These are phyloP conservation scores for Boloria selene DNA, from an alignment of 2,888 invertebrate genomes.

Conservation along the genomic window DNA sequence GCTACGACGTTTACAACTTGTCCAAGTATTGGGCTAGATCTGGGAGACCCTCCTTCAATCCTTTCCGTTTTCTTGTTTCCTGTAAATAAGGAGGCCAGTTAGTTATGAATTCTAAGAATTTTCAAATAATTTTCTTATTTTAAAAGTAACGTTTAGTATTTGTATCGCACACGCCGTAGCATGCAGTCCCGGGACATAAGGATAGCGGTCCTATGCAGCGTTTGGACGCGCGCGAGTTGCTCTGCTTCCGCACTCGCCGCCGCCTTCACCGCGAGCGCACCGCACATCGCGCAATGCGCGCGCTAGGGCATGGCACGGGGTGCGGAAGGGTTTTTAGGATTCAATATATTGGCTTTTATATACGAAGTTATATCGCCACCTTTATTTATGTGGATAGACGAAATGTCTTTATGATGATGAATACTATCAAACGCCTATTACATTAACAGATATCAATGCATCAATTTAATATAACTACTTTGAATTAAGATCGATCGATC, in stretches of 20 bases:
- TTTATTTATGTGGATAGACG: no score
- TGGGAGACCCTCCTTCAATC: constrained; percentile 98
- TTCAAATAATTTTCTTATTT: not conserved
- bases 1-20: constrained; percentile 93
- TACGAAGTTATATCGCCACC: no score
- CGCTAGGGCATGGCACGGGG: constrained; percentile 63
- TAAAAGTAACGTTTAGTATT: constrained; percentile 14
- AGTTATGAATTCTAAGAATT: not conserved
- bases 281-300: constrained; percentile 56
- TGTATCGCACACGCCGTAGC: constrained; percentile 83
- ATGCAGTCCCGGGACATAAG: constrained; percentile 87
- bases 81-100: constrained; percentile 63
- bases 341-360: no score
- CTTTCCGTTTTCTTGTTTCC: constrained; percentile 99
- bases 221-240: constrained; percentile 74
- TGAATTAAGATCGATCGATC: no score
- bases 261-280: constrained; percentile 54
- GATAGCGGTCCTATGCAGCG: constrained; percentile 91
- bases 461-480: no score
- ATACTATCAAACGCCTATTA: no score
- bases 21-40: constrained; percentile 97
- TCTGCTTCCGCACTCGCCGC: constrained; percentile 83
- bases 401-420: no score
- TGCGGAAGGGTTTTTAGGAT: constrained; percentile 47
- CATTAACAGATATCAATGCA: no score